Percentiles rank a stretch among this genome's conserved stretches.
Conservation (phyloP, 2,113 vertebrate species). For the Actenoides hombroni region DNA sequence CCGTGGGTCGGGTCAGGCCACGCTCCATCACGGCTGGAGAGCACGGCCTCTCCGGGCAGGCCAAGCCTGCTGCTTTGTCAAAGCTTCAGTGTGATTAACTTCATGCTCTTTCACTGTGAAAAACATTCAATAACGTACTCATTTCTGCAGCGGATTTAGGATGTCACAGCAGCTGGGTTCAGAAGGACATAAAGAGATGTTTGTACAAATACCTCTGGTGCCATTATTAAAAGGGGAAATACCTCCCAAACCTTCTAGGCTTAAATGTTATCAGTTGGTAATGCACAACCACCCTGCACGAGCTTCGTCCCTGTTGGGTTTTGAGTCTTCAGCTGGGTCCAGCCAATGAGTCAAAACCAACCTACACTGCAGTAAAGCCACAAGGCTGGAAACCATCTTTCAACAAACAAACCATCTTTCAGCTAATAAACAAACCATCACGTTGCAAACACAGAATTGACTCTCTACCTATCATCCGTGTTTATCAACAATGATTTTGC, state of each 20-base stretch:
- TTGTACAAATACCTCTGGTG: neutral
- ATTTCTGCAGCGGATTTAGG: neutral
- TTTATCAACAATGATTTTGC: neutral
- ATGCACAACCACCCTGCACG: neutral
- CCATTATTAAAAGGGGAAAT: neutral
- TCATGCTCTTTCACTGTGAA: neutral
- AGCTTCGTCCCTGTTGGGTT: neutral
- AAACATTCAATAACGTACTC: neutral
- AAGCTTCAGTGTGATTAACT: neutral
- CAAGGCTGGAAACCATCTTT: neutral
- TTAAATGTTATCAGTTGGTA: neutral
- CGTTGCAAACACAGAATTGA: neutral
- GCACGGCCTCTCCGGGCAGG: neutral
- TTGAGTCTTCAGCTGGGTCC: neutral
- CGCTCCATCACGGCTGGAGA: neutral
- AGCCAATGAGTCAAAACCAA: neutral
- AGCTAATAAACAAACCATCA: neutral
- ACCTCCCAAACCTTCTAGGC: neutral
- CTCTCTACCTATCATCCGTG: accelerated
- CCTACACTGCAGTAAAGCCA: neutral
- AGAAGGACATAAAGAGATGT: neutral
- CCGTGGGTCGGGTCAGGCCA: neutral
- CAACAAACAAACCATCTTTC: neutral
- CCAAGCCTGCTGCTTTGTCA: neutral
- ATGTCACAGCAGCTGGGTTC: neutral